These are phyloP conservation scores for Opisthograptis luteolata DNA, from an alignment of 2,888 invertebrate genomes.

Conservation along the genomic window DNA sequence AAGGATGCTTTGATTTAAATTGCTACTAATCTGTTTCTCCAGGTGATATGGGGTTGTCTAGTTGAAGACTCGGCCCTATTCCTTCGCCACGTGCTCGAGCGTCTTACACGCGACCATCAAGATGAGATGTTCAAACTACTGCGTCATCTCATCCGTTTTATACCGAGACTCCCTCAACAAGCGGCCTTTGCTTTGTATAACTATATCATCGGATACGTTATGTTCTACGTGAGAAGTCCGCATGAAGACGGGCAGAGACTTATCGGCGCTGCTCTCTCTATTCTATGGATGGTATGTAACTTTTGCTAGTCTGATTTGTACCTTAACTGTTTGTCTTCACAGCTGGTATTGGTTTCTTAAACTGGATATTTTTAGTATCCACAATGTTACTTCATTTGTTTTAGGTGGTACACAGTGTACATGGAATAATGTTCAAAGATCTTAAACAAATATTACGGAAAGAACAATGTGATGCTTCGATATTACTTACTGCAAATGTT, in stretches of 20 bases:
- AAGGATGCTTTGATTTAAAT: too few relatives aligned
- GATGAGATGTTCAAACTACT: slow-evolving; percentile 97
- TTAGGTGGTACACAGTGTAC: slow-evolving; percentile 98
- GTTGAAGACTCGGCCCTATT: slow-evolving; percentile 99
- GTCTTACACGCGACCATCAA: slow-evolving; percentile 96
- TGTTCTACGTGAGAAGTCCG: slow-evolving; percentile 99
- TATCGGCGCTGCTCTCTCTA: slow-evolving; percentile 96
- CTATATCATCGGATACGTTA: slow-evolving; percentile 99
- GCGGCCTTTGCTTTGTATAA: slow-evolving; percentile 99
- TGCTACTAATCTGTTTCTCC: slow-evolving; percentile 24
- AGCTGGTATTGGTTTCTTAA: not conserved
- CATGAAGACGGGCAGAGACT: slow-evolving; percentile 97
- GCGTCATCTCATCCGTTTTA: slow-evolving; percentile 95
- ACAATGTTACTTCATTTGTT: too few relatives aligned
- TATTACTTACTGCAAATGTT: slow-evolving; percentile 98
- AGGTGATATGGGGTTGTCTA: slow-evolving; percentile 98
- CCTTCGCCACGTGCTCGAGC: slow-evolving; percentile 96
- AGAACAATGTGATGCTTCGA: slow-evolving; percentile 99
- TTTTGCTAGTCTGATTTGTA: slow-evolving; percentile 7
- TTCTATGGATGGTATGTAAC: slow-evolving; percentile 95
- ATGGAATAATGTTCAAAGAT: slow-evolving; percentile 99
- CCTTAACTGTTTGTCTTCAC: not conserved
- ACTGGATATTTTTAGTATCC: too few relatives aligned
- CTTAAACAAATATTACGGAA: slow-evolving; percentile 98
- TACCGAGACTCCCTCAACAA: slow-evolving; percentile 96